Evolutionary conservation across 2,888 invertebrate species (phyloP).

Genomic region (Platerodrilus igneus): DNA sequence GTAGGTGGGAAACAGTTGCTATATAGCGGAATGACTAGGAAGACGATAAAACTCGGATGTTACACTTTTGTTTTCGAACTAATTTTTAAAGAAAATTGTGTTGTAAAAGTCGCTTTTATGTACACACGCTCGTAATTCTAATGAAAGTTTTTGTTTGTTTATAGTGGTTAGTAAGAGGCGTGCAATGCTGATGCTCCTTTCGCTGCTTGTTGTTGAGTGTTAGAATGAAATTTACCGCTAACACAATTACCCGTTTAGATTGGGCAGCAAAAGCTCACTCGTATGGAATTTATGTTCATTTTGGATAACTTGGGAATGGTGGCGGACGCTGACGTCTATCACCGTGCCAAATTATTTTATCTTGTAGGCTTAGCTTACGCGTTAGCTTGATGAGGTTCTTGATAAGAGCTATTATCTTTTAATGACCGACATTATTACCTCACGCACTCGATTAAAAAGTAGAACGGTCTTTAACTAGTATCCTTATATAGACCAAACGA

Average conservation of each 20-base stretch:
- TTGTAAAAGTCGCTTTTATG: constrained; percentile 20
- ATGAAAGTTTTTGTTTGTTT: no score
- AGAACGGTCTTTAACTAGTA: no score
- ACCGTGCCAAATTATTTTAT: constrained; percentile 38
- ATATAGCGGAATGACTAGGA: constrained; percentile 24
- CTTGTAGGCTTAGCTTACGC: no score
- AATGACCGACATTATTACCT: no score
- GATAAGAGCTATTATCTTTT: no score
- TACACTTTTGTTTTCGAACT: constrained; percentile 36
- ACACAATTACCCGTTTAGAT: constrained; percentile 47
- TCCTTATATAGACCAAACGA: no score
- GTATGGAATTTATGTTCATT: constrained; percentile 46
- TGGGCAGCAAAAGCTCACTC: constrained; percentile 43
- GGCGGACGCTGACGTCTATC: constrained; percentile 36
- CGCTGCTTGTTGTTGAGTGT: constrained; percentile 39
- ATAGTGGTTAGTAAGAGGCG: no score
- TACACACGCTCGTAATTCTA: no score
- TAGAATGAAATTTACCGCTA: constrained; percentile 45
- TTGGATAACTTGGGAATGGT: no score
- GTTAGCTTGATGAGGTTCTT: no score
- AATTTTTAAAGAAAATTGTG: constrained; percentile 32
- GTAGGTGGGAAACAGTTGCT: constrained; percentile 40
- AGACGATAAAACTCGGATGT: constrained; percentile 31
- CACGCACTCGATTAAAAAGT: no score
- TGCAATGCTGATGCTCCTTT: no score